phyloP scores from a whole-genome alignment of 2,113 vertebrate genomes.

The Theropithecus gelada region DNA sequence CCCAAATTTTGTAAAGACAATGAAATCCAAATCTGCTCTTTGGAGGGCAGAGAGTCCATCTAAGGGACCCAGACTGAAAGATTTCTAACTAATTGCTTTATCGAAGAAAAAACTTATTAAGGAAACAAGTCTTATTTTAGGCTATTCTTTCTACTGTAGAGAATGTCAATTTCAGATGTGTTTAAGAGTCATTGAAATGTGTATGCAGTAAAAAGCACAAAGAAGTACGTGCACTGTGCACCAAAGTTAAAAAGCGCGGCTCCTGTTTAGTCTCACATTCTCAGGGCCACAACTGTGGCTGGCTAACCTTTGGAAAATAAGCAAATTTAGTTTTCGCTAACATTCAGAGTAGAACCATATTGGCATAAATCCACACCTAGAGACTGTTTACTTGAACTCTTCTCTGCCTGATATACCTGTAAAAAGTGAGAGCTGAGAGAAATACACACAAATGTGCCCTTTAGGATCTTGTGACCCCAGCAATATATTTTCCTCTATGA shows the following conservation, averaged over 20 bases:
- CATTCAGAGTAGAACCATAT: constrained; percentile 53
- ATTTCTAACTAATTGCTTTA: background rate
- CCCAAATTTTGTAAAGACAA: constrained; percentile 79
- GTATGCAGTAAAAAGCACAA: background rate
- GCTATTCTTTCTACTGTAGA: background rate
- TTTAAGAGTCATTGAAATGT: background rate
- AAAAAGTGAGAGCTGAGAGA: constrained; percentile 25
- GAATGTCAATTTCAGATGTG: background rate
- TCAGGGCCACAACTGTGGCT: background rate
- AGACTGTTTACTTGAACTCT: constrained; percentile 73
- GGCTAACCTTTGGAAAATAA: constrained; percentile 75
- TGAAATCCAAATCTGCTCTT: background rate
- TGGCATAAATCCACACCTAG: constrained; percentile 47
- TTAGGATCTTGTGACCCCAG: constrained; percentile 67
- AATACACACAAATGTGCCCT: constrained; percentile 66
- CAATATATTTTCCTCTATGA: constrained; percentile 53
- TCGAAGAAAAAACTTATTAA: background rate
- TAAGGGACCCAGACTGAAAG: background rate
- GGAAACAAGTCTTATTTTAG: constrained; percentile 9
- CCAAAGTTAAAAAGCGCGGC: constrained; percentile 12
- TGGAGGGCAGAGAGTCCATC: background rate
- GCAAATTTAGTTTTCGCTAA: constrained; percentile 67
- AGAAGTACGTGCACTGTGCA: background rate
- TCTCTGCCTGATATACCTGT: constrained; percentile 58
- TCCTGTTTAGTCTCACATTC: background rate